A percentile compares a stretch with the other conserved stretches of the same genome.
These are phyloP conservation scores for human (Homo sapiens) DNA, from an alignment of 2,113 vertebrate genomes.

Conservation along the genomic window DNA sequence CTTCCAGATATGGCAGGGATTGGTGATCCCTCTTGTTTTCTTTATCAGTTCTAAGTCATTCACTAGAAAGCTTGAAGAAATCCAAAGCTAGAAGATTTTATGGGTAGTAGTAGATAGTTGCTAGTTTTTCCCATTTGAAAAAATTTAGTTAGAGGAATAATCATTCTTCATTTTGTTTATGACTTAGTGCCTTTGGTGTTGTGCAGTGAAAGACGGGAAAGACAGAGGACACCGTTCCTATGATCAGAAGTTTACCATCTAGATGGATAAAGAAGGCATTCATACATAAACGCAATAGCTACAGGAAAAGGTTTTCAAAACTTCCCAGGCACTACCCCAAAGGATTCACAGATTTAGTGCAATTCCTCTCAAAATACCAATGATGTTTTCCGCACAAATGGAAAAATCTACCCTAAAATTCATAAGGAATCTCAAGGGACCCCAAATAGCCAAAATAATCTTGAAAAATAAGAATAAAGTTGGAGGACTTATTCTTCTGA, in stretches of 20 bases:
- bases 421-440: not conserved
- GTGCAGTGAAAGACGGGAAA: not conserved
- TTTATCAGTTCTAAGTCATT: not conserved
- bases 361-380: not conserved
- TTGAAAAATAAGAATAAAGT: not conserved
- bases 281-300: not conserved
- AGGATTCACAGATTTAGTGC: not conserved
- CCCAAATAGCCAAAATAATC: not conserved
- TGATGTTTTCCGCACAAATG: not conserved
- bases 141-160: conserved; percentile 19
- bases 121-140: not conserved
- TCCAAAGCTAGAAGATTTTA: not conserved
- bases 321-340: not conserved
- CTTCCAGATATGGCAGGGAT: not conserved
- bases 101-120: not conserved
- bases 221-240: not conserved
- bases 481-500: not conserved
- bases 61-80: not conserved
- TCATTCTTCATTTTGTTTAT: not conserved
- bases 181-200: not conserved
- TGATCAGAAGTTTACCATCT: not conserved
- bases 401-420: not conserved
- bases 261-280: not conserved
- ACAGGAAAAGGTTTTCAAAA: not conserved
- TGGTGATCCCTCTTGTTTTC: not conserved